phyloP scores from a whole-genome alignment of 1,140 invertebrate genomes.

The Cydia pomonella region DNA sequence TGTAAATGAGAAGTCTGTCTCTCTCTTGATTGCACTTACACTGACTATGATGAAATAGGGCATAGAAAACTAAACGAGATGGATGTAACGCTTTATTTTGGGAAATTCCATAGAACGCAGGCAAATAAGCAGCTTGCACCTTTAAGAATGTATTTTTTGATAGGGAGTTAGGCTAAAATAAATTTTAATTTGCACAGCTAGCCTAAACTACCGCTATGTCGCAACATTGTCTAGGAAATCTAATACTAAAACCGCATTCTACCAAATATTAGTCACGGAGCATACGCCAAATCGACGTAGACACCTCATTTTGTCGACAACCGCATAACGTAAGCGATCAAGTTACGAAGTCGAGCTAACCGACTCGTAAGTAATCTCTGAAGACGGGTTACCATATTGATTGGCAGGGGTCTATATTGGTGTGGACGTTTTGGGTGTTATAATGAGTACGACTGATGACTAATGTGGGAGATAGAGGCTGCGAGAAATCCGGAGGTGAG shows the following conservation, averaged over 20 bases:
- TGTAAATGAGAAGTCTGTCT: too few relatives aligned
- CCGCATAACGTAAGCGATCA: conserved; percentile 43
- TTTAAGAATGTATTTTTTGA: background rate
- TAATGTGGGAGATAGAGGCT: conserved; percentile 37
- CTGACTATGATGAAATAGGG: too few relatives aligned
- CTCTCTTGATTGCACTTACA: too few relatives aligned
- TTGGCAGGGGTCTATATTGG: conserved; percentile 42
- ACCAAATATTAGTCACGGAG: conserved; percentile 13
- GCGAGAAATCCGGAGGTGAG: conserved; percentile 8
- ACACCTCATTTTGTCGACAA: conserved; percentile 50
- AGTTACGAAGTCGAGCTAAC: conserved; percentile 43
- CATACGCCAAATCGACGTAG: conserved; percentile 40
- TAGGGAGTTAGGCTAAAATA: too few relatives aligned
- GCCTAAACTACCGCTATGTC: background rate
- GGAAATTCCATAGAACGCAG: too few relatives aligned
- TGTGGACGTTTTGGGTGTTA: conserved; percentile 41
- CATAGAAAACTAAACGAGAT: too few relatives aligned
- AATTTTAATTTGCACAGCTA: background rate
- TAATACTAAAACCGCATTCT: conserved; percentile 17
- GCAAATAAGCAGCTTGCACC: background rate
- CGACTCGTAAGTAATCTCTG: conserved; percentile 46
- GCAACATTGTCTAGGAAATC: conserved; percentile 9
- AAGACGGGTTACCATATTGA: conserved; percentile 49
- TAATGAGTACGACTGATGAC: conserved; percentile 41
- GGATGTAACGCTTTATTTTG: too few relatives aligned